Conservation (phyloP, 2,113 vertebrate species). For the Mystacornis crossleyi region DNA sequence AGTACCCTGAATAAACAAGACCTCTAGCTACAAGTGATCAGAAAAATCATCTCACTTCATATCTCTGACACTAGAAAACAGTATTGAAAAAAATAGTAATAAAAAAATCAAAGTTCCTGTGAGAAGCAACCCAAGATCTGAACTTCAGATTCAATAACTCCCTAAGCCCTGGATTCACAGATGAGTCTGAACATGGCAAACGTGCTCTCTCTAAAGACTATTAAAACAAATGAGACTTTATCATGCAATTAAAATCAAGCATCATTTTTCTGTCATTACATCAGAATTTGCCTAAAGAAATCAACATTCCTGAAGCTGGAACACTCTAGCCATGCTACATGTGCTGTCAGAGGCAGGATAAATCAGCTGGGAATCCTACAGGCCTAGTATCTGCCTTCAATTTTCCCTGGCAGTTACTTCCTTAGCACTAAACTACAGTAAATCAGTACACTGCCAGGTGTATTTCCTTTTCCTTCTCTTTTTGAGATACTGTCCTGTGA, state of each 20-base stretch:
- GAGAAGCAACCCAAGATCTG: neutral
- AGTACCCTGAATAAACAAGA: neutral
- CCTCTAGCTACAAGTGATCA: neutral
- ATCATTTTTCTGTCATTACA: neutral
- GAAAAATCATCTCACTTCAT: neutral
- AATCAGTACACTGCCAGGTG: neutral
- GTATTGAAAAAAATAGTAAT: neutral
- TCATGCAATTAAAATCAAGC: neutral
- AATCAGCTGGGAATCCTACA: neutral
- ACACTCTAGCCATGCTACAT: neutral
- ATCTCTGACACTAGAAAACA: neutral
- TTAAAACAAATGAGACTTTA: neutral
- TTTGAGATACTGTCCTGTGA: neutral
- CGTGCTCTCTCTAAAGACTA: neutral
- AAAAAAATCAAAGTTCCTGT: neutral
- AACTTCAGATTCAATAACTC: neutral
- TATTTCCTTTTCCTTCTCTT: neutral
- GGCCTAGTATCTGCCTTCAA: neutral
- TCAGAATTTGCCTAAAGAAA: slow-evolving; percentile 18
- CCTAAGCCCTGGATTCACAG: neutral
- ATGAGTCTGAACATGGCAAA: neutral
- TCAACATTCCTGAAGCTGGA: neutral
- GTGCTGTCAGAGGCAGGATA: neutral
- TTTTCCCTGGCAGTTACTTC: neutral
- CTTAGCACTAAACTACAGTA: neutral